phyloP scores from a whole-genome alignment of 2,797 vertebrate genomes.

The Pteronotus mesoamericanus region DNA sequence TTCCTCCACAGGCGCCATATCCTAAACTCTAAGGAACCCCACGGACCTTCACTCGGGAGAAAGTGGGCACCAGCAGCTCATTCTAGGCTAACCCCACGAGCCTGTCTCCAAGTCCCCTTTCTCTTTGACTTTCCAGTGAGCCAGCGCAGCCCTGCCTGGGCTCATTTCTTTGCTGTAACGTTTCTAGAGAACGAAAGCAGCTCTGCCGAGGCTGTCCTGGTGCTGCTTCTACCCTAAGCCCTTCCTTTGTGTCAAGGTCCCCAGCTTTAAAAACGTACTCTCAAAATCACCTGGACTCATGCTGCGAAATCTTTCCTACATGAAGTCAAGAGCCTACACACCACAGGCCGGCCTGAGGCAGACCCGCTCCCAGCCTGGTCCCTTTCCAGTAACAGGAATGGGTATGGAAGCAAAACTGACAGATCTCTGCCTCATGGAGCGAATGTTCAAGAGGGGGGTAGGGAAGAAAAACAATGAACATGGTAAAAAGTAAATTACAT shows the following conservation, averaged over 20 bases:
- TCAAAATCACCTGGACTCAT: background rate
- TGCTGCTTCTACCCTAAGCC: background rate
- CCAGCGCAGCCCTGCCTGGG: background rate
- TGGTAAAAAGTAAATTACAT: conserved; percentile 71
- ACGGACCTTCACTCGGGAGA: background rate
- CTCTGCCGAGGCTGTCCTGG: no score
- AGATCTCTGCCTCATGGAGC: background rate
- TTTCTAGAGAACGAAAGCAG: no score
- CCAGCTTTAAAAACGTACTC: background rate
- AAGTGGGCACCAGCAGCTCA: background rate
- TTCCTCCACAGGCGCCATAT: background rate
- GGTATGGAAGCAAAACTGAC: background rate
- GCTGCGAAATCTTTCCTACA: background rate
- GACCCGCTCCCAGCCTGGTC: background rate
- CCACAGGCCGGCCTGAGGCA: background rate
- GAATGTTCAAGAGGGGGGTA: background rate
- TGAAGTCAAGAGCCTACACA: background rate
- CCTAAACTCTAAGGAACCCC: background rate
- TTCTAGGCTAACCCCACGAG: background rate
- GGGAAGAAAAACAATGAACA: background rate
- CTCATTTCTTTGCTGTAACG: no score
- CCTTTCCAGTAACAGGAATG: background rate
- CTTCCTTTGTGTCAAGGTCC: background rate
- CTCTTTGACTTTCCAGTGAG: background rate
- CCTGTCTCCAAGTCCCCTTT: background rate